Conservation (phyloP, 2,113 vertebrate species). For the Xerus inauris region DNA sequence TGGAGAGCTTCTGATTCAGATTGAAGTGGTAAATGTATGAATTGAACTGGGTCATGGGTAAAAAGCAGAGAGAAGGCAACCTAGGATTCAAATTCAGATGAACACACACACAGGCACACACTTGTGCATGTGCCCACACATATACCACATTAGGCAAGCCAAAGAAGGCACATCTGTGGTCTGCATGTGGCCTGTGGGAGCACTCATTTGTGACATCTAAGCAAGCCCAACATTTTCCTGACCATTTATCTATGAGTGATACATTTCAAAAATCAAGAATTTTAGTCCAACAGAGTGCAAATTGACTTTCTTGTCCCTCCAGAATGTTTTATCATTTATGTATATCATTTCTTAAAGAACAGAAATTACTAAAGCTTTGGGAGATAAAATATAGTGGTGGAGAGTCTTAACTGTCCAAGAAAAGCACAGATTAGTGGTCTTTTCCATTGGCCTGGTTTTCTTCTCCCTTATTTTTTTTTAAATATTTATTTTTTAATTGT, state of each 20-base stretch:
- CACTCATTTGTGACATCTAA: background rate
- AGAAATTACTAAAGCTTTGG: background rate
- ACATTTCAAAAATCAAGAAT: background rate
- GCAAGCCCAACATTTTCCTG: background rate
- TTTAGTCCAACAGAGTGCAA: background rate
- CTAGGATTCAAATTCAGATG: background rate
- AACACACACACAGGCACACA: background rate
- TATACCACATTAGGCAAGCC: background rate
- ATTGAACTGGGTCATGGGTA: background rate
- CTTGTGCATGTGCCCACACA: background rate
- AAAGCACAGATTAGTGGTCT: background rate
- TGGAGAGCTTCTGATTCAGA: background rate
- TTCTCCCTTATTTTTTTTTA: no score
- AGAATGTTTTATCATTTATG: background rate
- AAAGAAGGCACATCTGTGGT: background rate
- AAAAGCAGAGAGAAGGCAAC: background rate
- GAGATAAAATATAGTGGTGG: background rate
- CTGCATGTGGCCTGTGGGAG: background rate
- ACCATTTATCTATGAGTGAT: background rate
- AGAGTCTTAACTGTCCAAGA: background rate
- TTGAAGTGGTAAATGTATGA: background rate
- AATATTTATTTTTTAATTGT: no score
- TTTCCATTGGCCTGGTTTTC: background rate
- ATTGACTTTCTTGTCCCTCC: background rate
- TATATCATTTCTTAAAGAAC: background rate